Evolutionary conservation across 2,113 vertebrate genomes (phyloP).

Genomic region (Okapia johnstoni): DNA sequence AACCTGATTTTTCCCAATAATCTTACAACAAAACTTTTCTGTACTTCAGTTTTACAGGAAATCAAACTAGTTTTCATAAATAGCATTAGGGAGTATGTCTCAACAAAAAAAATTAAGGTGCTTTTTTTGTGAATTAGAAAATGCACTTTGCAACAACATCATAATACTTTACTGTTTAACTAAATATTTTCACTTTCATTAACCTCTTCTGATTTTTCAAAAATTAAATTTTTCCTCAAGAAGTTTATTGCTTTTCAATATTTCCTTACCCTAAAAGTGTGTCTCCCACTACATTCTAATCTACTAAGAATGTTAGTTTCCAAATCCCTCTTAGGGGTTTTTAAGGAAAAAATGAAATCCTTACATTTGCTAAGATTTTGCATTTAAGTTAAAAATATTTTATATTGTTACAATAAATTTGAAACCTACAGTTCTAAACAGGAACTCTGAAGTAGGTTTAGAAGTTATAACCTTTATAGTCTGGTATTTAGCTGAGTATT

Average conservation of each 20-base stretch:
- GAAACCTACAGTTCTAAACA: not conserved
- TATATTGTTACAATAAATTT: not conserved
- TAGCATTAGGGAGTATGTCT: not conserved
- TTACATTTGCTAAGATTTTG: not conserved
- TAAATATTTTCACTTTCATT: not conserved
- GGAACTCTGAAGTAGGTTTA: not conserved
- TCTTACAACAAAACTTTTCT: not conserved
- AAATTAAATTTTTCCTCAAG: not conserved
- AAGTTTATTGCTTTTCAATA: not conserved
- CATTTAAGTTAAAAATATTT: not conserved
- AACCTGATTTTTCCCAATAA: not conserved
- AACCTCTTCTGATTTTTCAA: not conserved
- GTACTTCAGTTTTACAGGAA: not conserved
- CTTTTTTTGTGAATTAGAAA: not conserved
- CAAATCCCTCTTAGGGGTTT: not conserved
- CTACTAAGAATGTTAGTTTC: not conserved
- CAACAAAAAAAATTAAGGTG: not conserved
- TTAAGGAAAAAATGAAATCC: not conserved
- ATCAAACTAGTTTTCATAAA: not conserved
- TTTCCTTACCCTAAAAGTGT: not conserved
- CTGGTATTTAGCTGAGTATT: not conserved
- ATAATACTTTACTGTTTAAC: not conserved
- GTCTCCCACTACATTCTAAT: not conserved
- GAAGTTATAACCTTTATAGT: not conserved
- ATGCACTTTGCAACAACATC: not conserved